These are phyloP conservation scores for Pterocles orientalis DNA, from an alignment of 2,113 vertebrate species.

Conservation along the genomic window DNA sequence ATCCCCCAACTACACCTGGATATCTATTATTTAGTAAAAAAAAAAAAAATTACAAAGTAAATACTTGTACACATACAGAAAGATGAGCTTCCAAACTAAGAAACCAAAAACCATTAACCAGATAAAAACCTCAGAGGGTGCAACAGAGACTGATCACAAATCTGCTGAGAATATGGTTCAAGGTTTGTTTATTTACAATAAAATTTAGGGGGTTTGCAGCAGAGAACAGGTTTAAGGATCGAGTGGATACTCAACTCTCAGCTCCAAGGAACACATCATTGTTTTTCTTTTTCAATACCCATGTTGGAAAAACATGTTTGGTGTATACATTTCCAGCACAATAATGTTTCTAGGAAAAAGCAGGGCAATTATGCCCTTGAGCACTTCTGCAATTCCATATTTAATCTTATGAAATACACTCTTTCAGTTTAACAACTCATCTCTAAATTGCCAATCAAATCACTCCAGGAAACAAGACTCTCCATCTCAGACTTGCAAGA, in stretches of 20 bases:
- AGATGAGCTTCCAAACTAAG: not conserved
- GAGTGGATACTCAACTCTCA: not conserved
- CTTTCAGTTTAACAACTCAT: conserved; percentile 40
- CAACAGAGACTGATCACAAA: not conserved
- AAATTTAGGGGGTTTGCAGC: not conserved
- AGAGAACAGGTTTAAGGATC: not conserved
- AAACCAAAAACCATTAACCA: not conserved
- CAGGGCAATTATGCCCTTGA: conserved; percentile 30
- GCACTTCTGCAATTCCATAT: conserved; percentile 32
- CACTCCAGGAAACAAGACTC: conserved; percentile 21
- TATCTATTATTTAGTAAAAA: not conserved
- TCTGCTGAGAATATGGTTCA: not conserved
- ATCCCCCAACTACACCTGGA: not conserved
- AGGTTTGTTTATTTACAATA: not conserved
- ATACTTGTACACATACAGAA: not conserved
- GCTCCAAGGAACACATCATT: not conserved
- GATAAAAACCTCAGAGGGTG: not conserved
- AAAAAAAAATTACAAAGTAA: not conserved
- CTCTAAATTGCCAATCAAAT: conserved; percentile 50
- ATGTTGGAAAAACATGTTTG: not conserved
- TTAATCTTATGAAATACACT: conserved; percentile 21
- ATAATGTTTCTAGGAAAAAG: not conserved
- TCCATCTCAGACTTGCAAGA: conserved; percentile 26
- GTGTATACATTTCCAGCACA: not conserved
- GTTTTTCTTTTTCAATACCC: not conserved